Conservation (phyloP, 2,888 invertebrate species). For the Mantis religiosa region DNA sequence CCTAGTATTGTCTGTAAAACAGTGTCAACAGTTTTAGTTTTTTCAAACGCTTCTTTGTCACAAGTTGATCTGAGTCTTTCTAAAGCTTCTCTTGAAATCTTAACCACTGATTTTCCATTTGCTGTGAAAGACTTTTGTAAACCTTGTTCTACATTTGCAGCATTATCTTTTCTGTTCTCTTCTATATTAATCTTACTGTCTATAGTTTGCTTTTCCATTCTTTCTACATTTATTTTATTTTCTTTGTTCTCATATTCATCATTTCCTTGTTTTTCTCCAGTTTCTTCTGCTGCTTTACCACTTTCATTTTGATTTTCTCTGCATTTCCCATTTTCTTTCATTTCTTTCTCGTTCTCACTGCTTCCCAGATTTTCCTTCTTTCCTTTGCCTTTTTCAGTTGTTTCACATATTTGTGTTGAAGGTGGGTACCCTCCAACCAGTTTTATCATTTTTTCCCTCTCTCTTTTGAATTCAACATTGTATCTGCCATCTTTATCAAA, state of each 20-base stretch:
- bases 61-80: background rate
- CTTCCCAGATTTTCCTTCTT: background rate
- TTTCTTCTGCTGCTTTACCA: background rate
- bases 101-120: background rate
- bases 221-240: background rate
- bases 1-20: background rate
- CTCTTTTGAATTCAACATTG: slow-evolving; percentile 28
- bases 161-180: background rate
- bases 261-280: background rate
- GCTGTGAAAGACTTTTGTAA: background rate
- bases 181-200: background rate
- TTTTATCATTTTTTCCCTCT: slow-evolving; percentile 32
- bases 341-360: background rate
- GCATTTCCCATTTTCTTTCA: background rate
- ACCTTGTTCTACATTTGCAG: background rate
- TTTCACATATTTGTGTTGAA: background rate
- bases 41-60: background rate
- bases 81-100: background rate
- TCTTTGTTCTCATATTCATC: background rate
- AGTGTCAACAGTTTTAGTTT: background rate
- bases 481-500: slow-evolving; percentile 29
- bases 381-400: background rate
- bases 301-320: background rate
- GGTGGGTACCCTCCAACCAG: background rate
- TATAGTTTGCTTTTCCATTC: background rate